Evolutionary conservation across 2,113 vertebrate species (phyloP).

Genomic region (Fulmarus glacialis): DNA sequence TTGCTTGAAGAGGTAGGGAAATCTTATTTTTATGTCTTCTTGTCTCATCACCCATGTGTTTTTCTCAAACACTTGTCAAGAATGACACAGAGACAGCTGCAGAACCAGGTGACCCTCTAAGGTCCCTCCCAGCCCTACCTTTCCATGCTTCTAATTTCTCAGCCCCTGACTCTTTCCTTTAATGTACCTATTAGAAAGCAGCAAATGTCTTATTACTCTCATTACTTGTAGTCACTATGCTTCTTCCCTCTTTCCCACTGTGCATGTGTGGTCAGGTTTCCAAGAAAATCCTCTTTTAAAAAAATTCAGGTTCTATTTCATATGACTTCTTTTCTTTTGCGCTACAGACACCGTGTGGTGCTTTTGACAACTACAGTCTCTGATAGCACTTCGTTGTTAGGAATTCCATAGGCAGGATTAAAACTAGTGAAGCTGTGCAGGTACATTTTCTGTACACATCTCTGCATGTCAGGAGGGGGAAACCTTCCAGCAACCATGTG

Average conservation of each 20-base stretch:
- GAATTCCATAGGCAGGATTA: background rate
- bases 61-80: background rate
- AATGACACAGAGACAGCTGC: background rate
- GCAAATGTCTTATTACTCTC: background rate
- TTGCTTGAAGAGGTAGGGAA: background rate
- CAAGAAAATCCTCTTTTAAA: background rate
- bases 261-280: background rate
- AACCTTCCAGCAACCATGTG: background rate
- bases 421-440: background rate
- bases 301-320: background rate
- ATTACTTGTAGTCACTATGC: background rate
- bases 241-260: background rate
- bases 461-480: background rate
- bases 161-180: background rate
- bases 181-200: background rate
- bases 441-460: background rate
- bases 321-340: conserved; percentile 5
- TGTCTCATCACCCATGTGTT: background rate
- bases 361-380: conserved; percentile 8
- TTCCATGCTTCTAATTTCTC: background rate
- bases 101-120: background rate
- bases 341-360: conserved; percentile 59
- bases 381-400: background rate
- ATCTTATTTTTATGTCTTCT: background rate
- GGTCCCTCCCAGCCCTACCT: background rate